phyloP scores from a whole-genome alignment of 2,888 invertebrate genomes.

The Octonoba sinensis region DNA sequence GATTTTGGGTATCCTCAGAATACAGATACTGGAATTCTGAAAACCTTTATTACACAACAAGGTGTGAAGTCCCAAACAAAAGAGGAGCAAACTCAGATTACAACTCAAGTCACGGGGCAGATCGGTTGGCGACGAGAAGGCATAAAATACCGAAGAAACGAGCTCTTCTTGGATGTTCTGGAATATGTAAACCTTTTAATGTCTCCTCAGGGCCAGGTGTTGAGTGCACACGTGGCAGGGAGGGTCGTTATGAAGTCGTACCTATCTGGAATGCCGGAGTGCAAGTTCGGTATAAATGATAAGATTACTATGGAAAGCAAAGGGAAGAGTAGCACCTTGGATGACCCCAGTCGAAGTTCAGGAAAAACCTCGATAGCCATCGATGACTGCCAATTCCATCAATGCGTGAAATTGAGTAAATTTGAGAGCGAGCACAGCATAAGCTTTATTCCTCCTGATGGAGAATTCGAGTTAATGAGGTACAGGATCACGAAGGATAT shows the following conservation, averaged over 20 bases:
- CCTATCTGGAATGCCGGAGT: constrained; percentile 99
- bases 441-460: constrained; percentile 99
- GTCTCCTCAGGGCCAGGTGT: constrained; percentile 99
- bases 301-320: constrained; percentile 95
- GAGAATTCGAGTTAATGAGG: constrained; percentile 99
- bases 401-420: constrained; percentile 99
- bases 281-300: constrained; percentile 99
- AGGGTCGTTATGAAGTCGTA: constrained; percentile 99
- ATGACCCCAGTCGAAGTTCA: constrained; percentile 83
- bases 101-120: constrained; percentile 83
- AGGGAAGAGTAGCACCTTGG: constrained; percentile 73
- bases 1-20: constrained; percentile 99
- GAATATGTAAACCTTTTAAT: constrained; percentile 99
- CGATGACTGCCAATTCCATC: constrained; percentile 99
- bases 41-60: constrained; percentile 99
- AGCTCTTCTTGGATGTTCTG: constrained; percentile 96
- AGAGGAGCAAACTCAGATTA: constrained; percentile 99
- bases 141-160: constrained; percentile 98
- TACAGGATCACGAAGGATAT: constrained; percentile 99
- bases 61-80: constrained; percentile 99
- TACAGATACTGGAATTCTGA: constrained; percentile 98
- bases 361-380: constrained; percentile 99
- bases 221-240: constrained; percentile 99
- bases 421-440: constrained; percentile 99
- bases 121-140: constrained; percentile 95